Evolutionary conservation across 35 echinoderm and acorn worm genomes (phyloP).

Genomic region (Strongylocentrotus purpuratus): DNA sequence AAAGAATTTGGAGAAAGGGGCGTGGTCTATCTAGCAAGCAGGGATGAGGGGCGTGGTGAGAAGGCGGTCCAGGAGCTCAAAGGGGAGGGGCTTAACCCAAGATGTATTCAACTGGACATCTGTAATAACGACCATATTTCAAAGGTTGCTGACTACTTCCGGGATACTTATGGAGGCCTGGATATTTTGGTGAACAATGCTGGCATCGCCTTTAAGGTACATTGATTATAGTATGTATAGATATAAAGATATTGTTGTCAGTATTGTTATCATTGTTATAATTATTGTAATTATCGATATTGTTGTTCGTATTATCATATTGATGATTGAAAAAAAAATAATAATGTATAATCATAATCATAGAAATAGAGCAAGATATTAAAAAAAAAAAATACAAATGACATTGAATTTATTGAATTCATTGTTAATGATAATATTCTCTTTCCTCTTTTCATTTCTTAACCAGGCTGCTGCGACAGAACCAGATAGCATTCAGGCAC

Average conservation of each 20-base stretch:
- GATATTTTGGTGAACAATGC: constrained; percentile 84
- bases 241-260: no score
- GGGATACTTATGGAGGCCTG: constrained; percentile 65
- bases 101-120: constrained; percentile 74
- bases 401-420: no score
- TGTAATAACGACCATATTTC: constrained; percentile 46
- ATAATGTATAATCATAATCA: no score
- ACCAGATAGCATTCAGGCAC: constrained; percentile 32
- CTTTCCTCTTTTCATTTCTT: not conserved
- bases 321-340: no score
- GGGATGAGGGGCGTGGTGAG: constrained; percentile 62
- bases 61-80: constrained; percentile 66
- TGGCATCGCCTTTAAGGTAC: constrained; percentile 70
- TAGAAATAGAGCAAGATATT: no score
- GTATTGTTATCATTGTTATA: no score
- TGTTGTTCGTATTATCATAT: no score
- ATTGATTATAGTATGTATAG: no score
- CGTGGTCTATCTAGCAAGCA: constrained; percentile 74
- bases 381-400: no score
- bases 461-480: constrained; percentile 37
- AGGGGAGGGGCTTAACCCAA: constrained; percentile 60
- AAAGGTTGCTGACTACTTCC: constrained; percentile 43
- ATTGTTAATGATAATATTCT: not conserved
- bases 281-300: no score
- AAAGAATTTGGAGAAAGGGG: constrained; percentile 58